Evolutionary conservation across 2,888 invertebrate genomes (phyloP).

Genomic region (Eristalis intricaria): DNA sequence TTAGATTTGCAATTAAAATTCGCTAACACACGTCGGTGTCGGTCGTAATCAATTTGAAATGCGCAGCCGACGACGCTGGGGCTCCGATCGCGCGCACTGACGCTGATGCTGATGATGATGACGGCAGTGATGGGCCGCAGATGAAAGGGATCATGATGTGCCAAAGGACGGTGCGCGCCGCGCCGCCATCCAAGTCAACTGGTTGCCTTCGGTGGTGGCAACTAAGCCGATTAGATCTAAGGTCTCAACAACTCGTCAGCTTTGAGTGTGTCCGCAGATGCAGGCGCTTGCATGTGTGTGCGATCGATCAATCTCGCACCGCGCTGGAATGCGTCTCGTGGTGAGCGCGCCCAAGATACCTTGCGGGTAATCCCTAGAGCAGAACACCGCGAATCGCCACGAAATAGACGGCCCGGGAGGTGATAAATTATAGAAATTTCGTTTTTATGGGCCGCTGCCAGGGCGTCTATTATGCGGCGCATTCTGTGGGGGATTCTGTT

Average conservation of each 20-base stretch:
- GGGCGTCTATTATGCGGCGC: slow-evolving; percentile 23
- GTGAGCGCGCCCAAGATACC: not conserved
- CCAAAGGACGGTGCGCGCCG: slow-evolving; percentile 16
- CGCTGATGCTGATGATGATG: slow-evolving; percentile 39
- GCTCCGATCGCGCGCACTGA: not conserved
- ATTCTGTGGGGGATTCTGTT: slow-evolving; percentile 11
- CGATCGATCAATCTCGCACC: slow-evolving; percentile 38
- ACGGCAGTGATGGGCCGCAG: slow-evolving; percentile 13
- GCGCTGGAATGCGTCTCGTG: slow-evolving; percentile 35
- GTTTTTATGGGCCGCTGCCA: slow-evolving; percentile 40
- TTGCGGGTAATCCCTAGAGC: slow-evolving; percentile 16
- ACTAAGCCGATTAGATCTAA: slow-evolving; percentile 51
- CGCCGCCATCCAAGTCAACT: slow-evolving; percentile 14
- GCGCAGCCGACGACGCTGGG: slow-evolving; percentile 39
- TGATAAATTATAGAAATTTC: slow-evolving; percentile 49
- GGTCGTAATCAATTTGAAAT: slow-evolving; percentile 50
- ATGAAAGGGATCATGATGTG: slow-evolving; percentile 14
- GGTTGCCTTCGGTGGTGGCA: slow-evolving; percentile 21
- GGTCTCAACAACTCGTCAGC: slow-evolving; percentile 51
- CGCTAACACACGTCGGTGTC: slow-evolving; percentile 30
- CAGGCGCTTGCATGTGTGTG: not conserved
- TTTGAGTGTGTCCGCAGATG: not conserved
- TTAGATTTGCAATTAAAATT: slow-evolving; percentile 69
- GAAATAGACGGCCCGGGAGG: slow-evolving; percentile 18
- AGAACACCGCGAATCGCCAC: slow-evolving; percentile 24